Conservation (phyloP, 2,113 vertebrate genomes). For the Pogonocichla stellata region DNA sequence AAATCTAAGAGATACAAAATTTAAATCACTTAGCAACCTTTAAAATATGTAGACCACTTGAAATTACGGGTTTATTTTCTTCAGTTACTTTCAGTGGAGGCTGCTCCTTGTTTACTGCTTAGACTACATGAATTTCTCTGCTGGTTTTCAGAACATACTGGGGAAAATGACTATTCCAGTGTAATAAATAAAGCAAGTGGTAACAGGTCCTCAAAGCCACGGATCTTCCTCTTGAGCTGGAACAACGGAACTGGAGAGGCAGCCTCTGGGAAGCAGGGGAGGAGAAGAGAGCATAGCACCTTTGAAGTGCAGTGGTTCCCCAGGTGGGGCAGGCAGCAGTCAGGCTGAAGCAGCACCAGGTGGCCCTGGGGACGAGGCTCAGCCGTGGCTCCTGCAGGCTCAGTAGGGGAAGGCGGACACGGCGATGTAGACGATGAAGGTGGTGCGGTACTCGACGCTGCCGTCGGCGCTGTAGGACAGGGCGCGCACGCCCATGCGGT, state of each 20-base stretch:
- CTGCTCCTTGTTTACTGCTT: not conserved
- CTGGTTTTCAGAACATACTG: slow-evolving; percentile 35
- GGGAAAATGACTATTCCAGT: slow-evolving; percentile 67
- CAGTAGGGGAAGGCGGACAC: slow-evolving; percentile 91
- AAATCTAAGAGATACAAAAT: slow-evolving; percentile 9
- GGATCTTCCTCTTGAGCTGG: not conserved
- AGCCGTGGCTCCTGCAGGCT: not conserved
- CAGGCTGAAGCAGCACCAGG: not conserved
- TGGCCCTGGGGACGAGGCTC: not conserved
- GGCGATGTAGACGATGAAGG: slow-evolving; percentile 97
- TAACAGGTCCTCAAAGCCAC: not conserved
- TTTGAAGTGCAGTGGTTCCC: not conserved
- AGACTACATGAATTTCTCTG: not conserved
- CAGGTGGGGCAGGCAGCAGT: not conserved
- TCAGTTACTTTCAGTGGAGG: not conserved
- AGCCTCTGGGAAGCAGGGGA: not conserved
- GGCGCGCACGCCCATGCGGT: slow-evolving; percentile 91
- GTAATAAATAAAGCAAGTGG: slow-evolving; percentile 77
- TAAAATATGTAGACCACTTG: slow-evolving; percentile 1
- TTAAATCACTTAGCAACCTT: slow-evolving; percentile 8
- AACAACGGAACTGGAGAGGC: not conserved
- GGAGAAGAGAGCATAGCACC: slow-evolving; percentile 45
- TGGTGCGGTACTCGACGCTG: slow-evolving; percentile 91
- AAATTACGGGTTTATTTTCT: not conserved
- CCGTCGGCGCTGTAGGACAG: slow-evolving; percentile 84